Evolutionary conservation across 2,113 vertebrate species (phyloP).

Genomic region (Epinephelus cyanopodus): DNA sequence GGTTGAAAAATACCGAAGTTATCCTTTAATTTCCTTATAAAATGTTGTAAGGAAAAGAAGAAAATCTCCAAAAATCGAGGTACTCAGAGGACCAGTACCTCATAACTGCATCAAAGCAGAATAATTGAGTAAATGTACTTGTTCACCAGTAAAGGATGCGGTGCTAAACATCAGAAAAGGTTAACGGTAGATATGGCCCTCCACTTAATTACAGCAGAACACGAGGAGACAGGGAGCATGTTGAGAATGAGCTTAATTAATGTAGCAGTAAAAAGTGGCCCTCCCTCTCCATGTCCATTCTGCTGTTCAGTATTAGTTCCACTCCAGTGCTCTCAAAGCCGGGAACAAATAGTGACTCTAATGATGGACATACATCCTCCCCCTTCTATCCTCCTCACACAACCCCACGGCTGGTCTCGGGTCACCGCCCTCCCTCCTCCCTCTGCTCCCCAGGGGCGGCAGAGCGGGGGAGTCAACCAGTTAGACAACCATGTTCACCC

Average conservation of each 20-base stretch:
- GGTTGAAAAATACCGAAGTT: no score
- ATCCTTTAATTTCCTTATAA: neutral
- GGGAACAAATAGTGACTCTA: conserved; percentile 81
- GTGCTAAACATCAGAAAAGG: conserved; percentile 55
- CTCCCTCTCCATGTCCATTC: conserved; percentile 77
- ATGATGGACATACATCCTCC: conserved; percentile 86
- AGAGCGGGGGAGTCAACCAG: conserved; percentile 78
- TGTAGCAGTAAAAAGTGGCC: conserved; percentile 89
- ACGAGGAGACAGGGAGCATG: conserved; percentile 68
- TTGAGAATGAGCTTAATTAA: conserved; percentile 89
- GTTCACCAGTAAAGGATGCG: conserved; percentile 10
- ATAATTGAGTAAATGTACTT: neutral
- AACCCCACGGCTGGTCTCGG: conserved; percentile 80
- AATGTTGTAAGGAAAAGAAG: neutral
- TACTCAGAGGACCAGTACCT: no score
- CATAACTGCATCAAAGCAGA: neutral
- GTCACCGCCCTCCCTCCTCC: conserved; percentile 84
- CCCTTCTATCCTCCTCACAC: conserved; percentile 59
- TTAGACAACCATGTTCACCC: conserved; percentile 89
- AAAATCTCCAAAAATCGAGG: neutral
- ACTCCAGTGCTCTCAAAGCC: conserved; percentile 81
- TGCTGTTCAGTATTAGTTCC: conserved; percentile 88
- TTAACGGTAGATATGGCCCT: conserved; percentile 38
- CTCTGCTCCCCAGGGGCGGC: conserved; percentile 66
- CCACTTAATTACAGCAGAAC: conserved; percentile 60